These are phyloP conservation scores for Drosophila limbata DNA, from an alignment of 2,888 invertebrate genomes.

Conservation along the genomic window DNA sequence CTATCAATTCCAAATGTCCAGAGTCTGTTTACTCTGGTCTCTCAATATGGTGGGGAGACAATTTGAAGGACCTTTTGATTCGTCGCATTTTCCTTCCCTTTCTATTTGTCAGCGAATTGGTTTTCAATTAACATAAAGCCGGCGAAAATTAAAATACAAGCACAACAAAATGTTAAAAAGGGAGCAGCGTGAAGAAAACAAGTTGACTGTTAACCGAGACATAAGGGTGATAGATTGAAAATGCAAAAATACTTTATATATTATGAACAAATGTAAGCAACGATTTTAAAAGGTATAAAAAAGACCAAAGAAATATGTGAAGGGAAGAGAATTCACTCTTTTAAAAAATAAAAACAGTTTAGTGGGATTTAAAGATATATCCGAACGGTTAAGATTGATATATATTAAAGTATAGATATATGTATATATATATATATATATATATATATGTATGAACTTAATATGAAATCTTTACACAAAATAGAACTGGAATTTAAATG, in stretches of 20 bases:
- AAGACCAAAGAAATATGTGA: background rate
- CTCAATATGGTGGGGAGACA: conserved; percentile 6
- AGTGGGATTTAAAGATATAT: too few species aligned
- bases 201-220: background rate
- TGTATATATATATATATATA: too few species aligned
- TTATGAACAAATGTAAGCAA: background rate
- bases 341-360: too few species aligned
- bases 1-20: conserved; percentile 60
- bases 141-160: conserved; percentile 60
- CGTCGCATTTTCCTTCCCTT: conserved; percentile 13
- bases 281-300: background rate
- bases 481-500: too few species aligned
- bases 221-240: conserved; percentile 5
- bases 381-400: too few species aligned
- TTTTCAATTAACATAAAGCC: conserved; percentile 72
- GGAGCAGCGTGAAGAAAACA: background rate
- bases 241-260: background rate
- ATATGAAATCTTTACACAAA: too few species aligned
- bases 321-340: background rate
- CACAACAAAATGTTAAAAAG: conserved; percentile 14
- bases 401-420: too few species aligned
- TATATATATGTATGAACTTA: too few species aligned
- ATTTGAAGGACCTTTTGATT: conserved; percentile 16
- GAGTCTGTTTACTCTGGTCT: conserved; percentile 40
- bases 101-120: conserved; percentile 63